These are phyloP conservation scores for Vireo griseus DNA, from an alignment of 2,797 vertebrate genomes.

Conservation along the genomic window DNA sequence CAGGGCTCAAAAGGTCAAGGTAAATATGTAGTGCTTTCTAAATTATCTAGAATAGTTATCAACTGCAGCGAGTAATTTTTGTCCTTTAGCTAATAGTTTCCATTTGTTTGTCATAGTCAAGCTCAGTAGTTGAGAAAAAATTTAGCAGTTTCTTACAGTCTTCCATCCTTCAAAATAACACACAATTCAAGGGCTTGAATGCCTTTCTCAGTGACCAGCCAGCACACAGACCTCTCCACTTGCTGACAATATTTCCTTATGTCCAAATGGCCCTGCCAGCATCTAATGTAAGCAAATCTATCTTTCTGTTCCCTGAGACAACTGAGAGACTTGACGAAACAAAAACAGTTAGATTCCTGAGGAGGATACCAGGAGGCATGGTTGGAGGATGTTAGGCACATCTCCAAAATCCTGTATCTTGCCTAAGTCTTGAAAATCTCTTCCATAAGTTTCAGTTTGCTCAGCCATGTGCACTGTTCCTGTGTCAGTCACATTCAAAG, in stretches of 20 bases:
- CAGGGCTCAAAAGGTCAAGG: neutral
- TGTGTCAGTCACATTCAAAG: constrained; percentile 38
- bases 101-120: neutral
- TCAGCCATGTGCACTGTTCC: constrained; percentile 25
- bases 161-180: neutral
- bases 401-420: neutral
- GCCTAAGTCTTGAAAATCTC: neutral
- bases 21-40: neutral
- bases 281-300: neutral
- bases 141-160: neutral
- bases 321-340: neutral
- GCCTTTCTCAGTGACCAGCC: neutral
- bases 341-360: neutral
- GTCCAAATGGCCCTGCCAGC: neutral
- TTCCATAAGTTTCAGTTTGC: constrained; percentile 23
- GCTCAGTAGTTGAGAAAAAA: neutral
- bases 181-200: neutral
- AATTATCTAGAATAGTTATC: neutral
- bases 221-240: neutral
- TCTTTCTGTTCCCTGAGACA: neutral
- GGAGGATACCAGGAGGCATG: neutral
- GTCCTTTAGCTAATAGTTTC: neutral
- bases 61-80: neutral
- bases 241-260: neutral
- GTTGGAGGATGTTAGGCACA: neutral